Percentiles rank a stretch among this genome's conserved stretches.
Conservation (phyloP, 2,797 vertebrate species). For the Catharus ustulatus region DNA sequence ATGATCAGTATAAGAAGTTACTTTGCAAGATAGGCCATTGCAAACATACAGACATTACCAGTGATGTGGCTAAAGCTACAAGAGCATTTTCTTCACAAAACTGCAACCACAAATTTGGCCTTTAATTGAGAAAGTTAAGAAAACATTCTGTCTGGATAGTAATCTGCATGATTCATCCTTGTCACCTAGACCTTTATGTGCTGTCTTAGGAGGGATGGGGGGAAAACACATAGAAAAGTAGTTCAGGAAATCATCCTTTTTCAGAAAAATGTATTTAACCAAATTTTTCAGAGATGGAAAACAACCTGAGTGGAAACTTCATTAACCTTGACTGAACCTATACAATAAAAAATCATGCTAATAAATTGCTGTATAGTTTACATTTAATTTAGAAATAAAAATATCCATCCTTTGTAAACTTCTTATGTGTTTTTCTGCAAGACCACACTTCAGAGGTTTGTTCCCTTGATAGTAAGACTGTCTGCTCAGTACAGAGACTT, state of each 20-base stretch:
- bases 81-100: neutral
- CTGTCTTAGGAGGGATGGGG: neutral
- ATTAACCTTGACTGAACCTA: neutral
- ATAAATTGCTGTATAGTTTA: neutral
- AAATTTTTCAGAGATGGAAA: neutral
- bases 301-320: neutral
- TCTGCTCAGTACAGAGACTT: neutral
- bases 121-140: neutral
- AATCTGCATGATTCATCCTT: neutral
- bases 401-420: neutral
- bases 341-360: neutral
- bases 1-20: neutral
- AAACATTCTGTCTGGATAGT: neutral
- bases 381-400: neutral
- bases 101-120: neutral
- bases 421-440: neutral
- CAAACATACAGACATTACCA: neutral
- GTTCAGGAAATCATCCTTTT: neutral
- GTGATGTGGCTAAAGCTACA: rapidly evolving
- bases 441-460: rapidly evolving
- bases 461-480: neutral
- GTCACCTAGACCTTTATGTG: neutral
- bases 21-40: neutral
- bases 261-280: neutral
- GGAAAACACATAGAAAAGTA: neutral